Base-by-base conservation (phyloP, 2,113 vertebrate genomes). In the Porphyrio hochstetteri region DNA sequence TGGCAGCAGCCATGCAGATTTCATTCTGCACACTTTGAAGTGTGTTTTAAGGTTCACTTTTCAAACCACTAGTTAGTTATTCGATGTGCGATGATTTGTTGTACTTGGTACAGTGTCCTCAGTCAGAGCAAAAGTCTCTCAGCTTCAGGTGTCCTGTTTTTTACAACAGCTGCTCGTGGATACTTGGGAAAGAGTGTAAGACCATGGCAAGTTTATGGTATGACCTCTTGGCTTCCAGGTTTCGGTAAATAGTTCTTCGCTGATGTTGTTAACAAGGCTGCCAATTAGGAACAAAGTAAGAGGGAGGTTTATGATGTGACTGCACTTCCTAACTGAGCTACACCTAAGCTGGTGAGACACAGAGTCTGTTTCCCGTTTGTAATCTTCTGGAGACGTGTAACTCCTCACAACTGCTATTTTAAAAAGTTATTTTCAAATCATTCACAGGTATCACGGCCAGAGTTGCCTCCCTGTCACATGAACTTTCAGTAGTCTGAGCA, bases 191-290 rank as follows among this genome's bases (percentile, higher is more conserved):
- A 79, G 52, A 42, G 18, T 67, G 0, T 52, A 84, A 88, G 17
- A 38, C 33, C 55, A 48, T 16, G 52, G 33, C 68, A 74, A 46
- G 55, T 92, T 92, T 93, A 87, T 84, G 61, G 81, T 86, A 48
- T 86, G 86, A 84, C 80, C 60, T 70, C 61, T 46, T n/a, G 48
- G 48, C 89, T 89, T 93, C 65, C 74, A 95, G 61, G 42, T 88
- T 86, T 82, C 89, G 91, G 56, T 87, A 84, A 95, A 76, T 14
- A 95, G 65, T 44, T 96, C 72, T 48, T 50, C 74, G 79, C 56
- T 86, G 76, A 36, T 88, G 92, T 82, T 88, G 87, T 96, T 94
- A 94, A 83, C 76, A 77, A 87, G 36, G 76, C 64, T 95, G 94
- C 85, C 92, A 94, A 71, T 64, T 88, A 81, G 82, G 68, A 86